Conservation (phyloP, 2,888 invertebrate genomes). For the Leptinotarsa peninsularis region DNA sequence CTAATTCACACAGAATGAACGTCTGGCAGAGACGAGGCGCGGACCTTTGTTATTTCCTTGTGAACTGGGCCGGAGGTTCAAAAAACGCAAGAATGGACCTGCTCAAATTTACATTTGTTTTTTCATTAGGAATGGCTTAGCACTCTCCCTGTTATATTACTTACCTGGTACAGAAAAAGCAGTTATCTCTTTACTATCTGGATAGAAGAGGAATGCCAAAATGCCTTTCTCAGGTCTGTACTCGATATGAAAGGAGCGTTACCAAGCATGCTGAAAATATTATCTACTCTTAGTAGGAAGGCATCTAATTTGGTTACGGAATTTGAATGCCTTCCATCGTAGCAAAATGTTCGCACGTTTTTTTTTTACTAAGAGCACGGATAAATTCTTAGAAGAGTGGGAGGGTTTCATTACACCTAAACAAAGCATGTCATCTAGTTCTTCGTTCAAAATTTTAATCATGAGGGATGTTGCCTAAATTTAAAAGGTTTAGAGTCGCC, state of each 20-base stretch:
- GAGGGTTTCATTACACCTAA: not conserved
- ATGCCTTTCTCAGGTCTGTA: not conserved
- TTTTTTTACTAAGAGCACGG: not conserved
- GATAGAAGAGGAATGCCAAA: not conserved
- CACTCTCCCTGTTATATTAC: too few species aligned
- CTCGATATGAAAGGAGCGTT: not conserved
- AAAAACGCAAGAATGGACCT: too few species aligned
- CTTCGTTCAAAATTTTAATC: constrained; percentile 2
- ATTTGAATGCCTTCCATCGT: not conserved
- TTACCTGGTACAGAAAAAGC: not conserved
- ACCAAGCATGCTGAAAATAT: not conserved
- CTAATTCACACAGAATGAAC: too few species aligned
- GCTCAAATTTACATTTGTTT: too few species aligned
- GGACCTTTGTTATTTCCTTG: too few species aligned
- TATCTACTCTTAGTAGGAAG: not conserved
- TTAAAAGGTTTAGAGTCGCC: not conserved
- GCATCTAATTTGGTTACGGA: constrained; percentile 1
- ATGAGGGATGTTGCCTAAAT: not conserved
- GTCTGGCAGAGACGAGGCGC: too few species aligned
- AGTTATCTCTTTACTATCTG: not conserved
- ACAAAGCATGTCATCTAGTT: constrained; percentile 3
- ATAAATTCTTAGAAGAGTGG: not conserved
- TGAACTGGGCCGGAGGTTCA: too few species aligned
- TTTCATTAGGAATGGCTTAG: too few species aligned
- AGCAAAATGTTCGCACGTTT: not conserved